A percentile compares a stretch with the other conserved stretches of the same genome.
These are phyloP conservation scores for Adelognathus sp. DNA, from an alignment of 2,888 invertebrate genomes.

Conservation along the genomic window DNA sequence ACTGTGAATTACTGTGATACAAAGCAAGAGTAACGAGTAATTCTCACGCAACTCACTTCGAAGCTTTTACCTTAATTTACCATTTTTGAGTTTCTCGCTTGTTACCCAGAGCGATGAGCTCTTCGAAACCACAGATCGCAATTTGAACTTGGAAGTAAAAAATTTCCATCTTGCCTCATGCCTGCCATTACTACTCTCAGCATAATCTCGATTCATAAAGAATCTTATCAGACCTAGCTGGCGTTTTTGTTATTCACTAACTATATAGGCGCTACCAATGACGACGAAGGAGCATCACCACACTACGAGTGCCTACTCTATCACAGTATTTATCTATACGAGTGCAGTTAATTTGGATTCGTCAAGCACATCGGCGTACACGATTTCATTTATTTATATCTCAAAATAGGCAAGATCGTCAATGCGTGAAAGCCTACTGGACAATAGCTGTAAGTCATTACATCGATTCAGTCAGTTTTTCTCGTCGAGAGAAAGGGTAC, in stretches of 20 bases:
- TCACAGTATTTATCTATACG: not conserved
- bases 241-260: constrained; percentile 15
- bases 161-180: not conserved
- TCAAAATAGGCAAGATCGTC: not conserved
- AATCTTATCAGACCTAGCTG: not conserved
- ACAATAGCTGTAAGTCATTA: not conserved
- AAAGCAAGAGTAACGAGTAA: too few species aligned
- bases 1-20: too few species aligned
- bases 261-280: constrained; percentile 2
- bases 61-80: too few species aligned
- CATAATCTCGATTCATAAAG: not conserved
- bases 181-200: not conserved
- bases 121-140: not conserved
- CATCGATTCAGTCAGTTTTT: not conserved
- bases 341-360: constrained; percentile 20
- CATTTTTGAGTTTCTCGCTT: too few species aligned
- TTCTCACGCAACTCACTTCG: too few species aligned
- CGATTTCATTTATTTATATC: constrained; percentile 10
- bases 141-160: not conserved
- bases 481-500: not conserved
- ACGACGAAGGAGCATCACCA: constrained; percentile 17
- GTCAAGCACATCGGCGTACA: constrained; percentile 23
- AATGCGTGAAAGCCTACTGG: constrained; percentile 30
- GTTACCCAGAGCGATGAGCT: not conserved
- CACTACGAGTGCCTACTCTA: constrained; percentile 49